phyloP scores from a whole-genome alignment of 2,797 vertebrate genomes.

The Hafferia zeledoni region DNA sequence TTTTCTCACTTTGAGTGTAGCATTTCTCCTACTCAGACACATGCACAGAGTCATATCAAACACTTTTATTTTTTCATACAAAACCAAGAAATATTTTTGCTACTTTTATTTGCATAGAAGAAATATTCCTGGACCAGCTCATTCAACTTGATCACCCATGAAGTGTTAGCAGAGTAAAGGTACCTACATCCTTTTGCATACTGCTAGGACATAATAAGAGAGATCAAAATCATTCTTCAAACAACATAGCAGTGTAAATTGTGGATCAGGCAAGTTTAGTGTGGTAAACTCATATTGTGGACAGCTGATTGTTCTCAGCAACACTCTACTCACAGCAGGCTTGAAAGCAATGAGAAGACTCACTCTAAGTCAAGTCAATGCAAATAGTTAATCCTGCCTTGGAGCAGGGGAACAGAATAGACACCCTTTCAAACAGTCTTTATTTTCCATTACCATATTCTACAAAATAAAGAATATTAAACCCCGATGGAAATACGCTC shows the following conservation, averaged over 20 bases:
- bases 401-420: not conserved
- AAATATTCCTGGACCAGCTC: not conserved
- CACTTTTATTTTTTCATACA: not conserved
- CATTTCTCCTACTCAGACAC: not conserved
- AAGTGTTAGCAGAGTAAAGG: not conserved
- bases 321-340: not conserved
- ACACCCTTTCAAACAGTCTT: not conserved
- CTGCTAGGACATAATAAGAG: not conserved
- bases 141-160: not conserved
- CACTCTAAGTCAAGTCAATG: not conserved
- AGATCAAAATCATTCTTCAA: not conserved
- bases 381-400: not conserved
- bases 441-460: not conserved
- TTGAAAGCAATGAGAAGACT: not conserved
- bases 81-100: not conserved
- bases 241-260: not conserved
- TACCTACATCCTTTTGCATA: not conserved
- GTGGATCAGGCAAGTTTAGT: not conserved
- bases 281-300: not conserved
- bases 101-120: not conserved
- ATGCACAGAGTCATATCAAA: not conserved
- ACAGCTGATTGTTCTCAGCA: not conserved
- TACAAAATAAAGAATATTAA: slow-evolving; percentile 13
- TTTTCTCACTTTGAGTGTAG: not conserved
- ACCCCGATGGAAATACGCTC: not conserved